These are phyloP conservation scores for Coreius guichenoti DNA, from an alignment of 2,797 vertebrate species.

Conservation along the genomic window DNA sequence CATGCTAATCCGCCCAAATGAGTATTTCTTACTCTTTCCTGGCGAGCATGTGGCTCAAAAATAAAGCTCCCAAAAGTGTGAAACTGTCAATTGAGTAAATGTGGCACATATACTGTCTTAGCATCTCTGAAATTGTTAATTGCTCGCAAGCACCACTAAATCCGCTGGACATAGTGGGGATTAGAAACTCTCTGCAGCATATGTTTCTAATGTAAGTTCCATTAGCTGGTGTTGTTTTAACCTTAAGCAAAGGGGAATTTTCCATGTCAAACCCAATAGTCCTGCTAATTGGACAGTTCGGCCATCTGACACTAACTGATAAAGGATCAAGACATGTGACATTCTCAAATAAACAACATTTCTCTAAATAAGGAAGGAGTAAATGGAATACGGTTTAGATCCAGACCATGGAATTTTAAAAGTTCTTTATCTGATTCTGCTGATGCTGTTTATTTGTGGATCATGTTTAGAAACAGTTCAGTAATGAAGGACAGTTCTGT, in stretches of 20 bases:
- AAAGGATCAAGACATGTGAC: slow-evolving; percentile 49
- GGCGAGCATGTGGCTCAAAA: slow-evolving; percentile 36
- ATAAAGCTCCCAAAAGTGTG: slow-evolving; percentile 48
- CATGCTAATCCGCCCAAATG: slow-evolving; percentile 60
- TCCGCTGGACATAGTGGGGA: slow-evolving; percentile 49
- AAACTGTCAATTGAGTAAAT: slow-evolving; percentile 46
- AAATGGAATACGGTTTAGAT: slow-evolving; percentile 31
- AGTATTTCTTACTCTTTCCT: slow-evolving; percentile 49
- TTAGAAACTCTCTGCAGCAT: slow-evolving; percentile 55
- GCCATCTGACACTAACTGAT: slow-evolving; percentile 48
- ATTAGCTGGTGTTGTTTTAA: slow-evolving; percentile 59
- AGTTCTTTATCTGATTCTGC: slow-evolving; percentile 40
- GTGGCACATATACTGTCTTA: slow-evolving; percentile 41
- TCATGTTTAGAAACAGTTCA: neutral
- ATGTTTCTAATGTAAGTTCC: slow-evolving; percentile 61
- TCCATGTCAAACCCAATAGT: slow-evolving; percentile 53
- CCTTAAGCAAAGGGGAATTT: slow-evolving; percentile 41
- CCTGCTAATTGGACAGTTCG: slow-evolving; percentile 33
- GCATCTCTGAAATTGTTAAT: slow-evolving; percentile 46
- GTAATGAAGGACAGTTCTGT: slow-evolving; percentile 22
- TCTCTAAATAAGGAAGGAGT: slow-evolving; percentile 18
- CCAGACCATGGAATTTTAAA: slow-evolving; percentile 11
- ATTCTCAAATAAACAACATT: slow-evolving; percentile 59
- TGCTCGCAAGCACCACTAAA: slow-evolving; percentile 42
- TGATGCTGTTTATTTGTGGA: slow-evolving; percentile 14